Evolutionary conservation across 2,113 vertebrate genomes (phyloP).

Genomic region (Orycteropus afer): DNA sequence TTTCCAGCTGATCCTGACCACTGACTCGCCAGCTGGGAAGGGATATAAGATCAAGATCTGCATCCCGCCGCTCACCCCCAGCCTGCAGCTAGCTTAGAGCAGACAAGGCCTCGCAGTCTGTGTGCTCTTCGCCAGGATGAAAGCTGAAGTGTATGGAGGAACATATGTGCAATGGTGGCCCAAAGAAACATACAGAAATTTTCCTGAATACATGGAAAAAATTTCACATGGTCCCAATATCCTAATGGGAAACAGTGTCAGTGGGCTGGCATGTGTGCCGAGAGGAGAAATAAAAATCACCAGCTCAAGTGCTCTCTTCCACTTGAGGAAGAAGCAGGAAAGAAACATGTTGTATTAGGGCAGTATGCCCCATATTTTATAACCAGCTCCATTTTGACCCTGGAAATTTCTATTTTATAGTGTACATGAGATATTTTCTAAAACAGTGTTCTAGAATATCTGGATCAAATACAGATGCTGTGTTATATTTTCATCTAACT

Average conservation of each 20-base stretch:
- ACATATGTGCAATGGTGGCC: not conserved
- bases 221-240: not conserved
- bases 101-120: not conserved
- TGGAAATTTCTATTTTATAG: constrained; percentile 40
- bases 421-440: constrained; percentile 48
- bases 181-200: constrained; percentile 18
- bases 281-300: constrained; percentile 43
- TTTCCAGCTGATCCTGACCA: not conserved
- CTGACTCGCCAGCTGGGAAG: not conserved
- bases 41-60: not conserved
- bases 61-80: not conserved
- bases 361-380: not conserved
- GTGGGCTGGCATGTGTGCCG: not conserved
- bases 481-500: constrained; percentile 47
- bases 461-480: constrained; percentile 42
- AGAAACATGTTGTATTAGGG: not conserved
- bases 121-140: not conserved
- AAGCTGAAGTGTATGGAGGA: not conserved
- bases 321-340: not conserved
- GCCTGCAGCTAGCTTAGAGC: not conserved
- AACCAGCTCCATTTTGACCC: not conserved
- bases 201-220: not conserved
- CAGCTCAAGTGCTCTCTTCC: not conserved
- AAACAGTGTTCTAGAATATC: constrained; percentile 46
- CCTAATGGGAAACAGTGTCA: not conserved